Base-by-base conservation (phyloP, 2,888 invertebrate species). In the Drosophila meridionalis region DNA sequence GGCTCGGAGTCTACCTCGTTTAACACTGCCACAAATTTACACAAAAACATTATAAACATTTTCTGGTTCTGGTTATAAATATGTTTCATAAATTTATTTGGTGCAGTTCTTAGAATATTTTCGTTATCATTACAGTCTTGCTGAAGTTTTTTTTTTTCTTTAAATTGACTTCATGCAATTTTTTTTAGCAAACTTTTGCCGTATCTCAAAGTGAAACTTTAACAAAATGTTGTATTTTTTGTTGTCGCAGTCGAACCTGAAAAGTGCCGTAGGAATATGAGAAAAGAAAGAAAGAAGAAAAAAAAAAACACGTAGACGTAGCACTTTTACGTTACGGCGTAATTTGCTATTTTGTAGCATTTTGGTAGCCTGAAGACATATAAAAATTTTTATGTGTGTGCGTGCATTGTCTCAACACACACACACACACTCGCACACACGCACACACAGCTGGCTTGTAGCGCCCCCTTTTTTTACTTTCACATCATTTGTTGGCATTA, bases 401-500 rank as follows among this genome's bases (percentile, higher is more conserved):
- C 83, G 80, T 85, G 83, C 65, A 55, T 68, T 79, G 80, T 70
- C 59, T 64, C 50, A 56, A 58, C 63, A 57, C 52, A 40, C 52
- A 43, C 53, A 36, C 53, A 38, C 60, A 48, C n/a, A 28, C 26
- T 45, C 42, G 28, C 63, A 52, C 11, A 14, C 26, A 48, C 42
- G 30, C 34, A 28, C 14, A 28, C 42, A 59, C 9, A 32, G 12
- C 32, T 34, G 9, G 52, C 20, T 30, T 12, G 14, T 14, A 30
- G 32, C 50, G n/a, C 20, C 55, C 28, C 40, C 26, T 64, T 64
- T 65, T 58, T 61, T 55, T 45, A 76, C 68, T 85, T 82, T 83
- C 73, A 76, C 87, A 74, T 89, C 78, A 81, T 84, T 89, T 83
- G 84, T 78, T 81, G 87, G 73, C 78, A 87, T 88, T 86, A 87